A percentile compares a stretch with the other conserved stretches of the same genome.
Conservation (phyloP, 2,113 vertebrate species). For the Reinhardtius hippoglossoides region DNA sequence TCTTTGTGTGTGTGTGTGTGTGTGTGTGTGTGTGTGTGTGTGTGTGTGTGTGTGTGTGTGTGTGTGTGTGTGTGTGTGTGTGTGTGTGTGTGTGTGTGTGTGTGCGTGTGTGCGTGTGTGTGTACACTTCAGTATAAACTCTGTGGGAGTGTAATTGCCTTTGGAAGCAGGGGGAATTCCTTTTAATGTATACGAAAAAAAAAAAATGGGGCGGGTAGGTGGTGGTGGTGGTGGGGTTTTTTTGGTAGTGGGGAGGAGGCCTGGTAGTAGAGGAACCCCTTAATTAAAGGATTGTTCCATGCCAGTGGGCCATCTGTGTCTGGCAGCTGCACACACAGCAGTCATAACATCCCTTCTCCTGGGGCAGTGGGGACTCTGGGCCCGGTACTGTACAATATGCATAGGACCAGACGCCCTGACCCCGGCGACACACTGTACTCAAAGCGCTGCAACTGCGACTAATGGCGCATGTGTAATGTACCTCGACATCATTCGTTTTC, state of each 20-base stretch:
- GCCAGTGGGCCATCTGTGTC: slow-evolving; percentile 78
- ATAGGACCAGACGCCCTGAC: slow-evolving; percentile 47
- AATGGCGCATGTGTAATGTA: neutral
- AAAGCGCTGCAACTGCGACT: slow-evolving; percentile 9
- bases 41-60: slow-evolving; percentile 25
- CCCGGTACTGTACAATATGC: slow-evolving; percentile 34
- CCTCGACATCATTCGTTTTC: neutral
- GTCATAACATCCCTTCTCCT: slow-evolving; percentile 76
- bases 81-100: slow-evolving; percentile 25
- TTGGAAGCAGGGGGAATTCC: slow-evolving; percentile 76
- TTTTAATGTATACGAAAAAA: slow-evolving; percentile 55
- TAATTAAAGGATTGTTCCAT: slow-evolving; percentile 77
- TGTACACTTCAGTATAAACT: slow-evolving; percentile 68
- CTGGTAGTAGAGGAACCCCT: slow-evolving; percentile 71
- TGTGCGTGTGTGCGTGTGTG: slow-evolving; percentile 22
- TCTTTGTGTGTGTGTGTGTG: slow-evolving; percentile 14
- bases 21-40: slow-evolving; percentile 25
- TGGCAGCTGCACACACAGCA: slow-evolving; percentile 76
- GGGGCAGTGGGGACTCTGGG: slow-evolving; percentile 61
- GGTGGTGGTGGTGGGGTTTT: slow-evolving; percentile 23
- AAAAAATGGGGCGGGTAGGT: slow-evolving; percentile 30
- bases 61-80: slow-evolving; percentile 25
- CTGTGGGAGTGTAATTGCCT: slow-evolving; percentile 70
- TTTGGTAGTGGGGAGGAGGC: slow-evolving; percentile 49
- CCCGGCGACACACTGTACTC: slow-evolving; percentile 11